Evolutionary conservation across 2,888 invertebrate species (phyloP), one percentile per base, ranked within the genome.

Genomic region (Tenthredo distinguenda): DNA sequence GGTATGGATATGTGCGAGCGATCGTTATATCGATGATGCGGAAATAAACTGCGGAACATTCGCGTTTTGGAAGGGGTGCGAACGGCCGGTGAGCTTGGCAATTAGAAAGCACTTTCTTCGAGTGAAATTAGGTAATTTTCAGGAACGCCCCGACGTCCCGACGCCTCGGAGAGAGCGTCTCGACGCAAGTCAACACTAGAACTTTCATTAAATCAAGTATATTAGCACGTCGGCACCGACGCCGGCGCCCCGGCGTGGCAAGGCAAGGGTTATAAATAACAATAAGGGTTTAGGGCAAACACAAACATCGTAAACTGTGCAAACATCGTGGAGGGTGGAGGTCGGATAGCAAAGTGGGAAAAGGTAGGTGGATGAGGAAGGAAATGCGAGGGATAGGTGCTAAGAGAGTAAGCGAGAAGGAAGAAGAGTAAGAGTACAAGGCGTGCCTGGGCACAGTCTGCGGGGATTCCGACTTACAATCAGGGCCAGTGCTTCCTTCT

Each of bases 381-480:
- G 83, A 83, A 71, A 83, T 68, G 5, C 68, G 18, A 34, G 37
- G 68, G 83, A 83, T 65, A 68, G 47, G 9, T 12, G 2, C 40
- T 15, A 58, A 10, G 68, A 18, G 68, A 31, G 65, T 50, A 62
- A 31, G 47, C 26, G 68, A 34, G 21, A 50, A 68, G 71, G 71
- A 68, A 71, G 68, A 62, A 71, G 68, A 83, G 47, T 15, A 21
- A 68, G 68, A 71, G 65, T n/a, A 43, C 68, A 26, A 83, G 89
- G 87, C 91, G 91, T 91, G 91, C 89, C 88, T 87, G 77, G 87
- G 86, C 88, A 87, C 87, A 87, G 86, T 87, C 88, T 89, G 86
- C 65, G 85, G 87, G 91, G 90, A 91, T 91, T 89, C 88, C 89
- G 90, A 89, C 89, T 90, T 88, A 71, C 65, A 83, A 83, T 83